Percentiles rank a stretch among this genome's conserved stretches.
phyloP scores from a whole-genome alignment of 1,140 invertebrate species.

The Macrostomum lignano region DNA sequence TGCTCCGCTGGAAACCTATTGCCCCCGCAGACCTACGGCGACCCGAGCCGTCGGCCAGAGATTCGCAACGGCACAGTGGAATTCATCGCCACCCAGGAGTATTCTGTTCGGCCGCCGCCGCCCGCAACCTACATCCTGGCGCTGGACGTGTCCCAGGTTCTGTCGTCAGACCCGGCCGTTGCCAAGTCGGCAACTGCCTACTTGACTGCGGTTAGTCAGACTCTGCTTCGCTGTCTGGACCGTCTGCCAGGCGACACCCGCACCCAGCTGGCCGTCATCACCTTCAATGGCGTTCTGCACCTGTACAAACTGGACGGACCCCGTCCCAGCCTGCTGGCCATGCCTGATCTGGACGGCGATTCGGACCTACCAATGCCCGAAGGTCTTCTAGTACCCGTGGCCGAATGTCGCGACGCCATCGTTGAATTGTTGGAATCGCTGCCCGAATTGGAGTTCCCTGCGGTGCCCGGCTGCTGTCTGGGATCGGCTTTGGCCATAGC shows the following conservation, averaged over 20 bases:
- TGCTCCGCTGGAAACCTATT: not conserved
- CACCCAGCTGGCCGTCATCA: slow-evolving; percentile 71
- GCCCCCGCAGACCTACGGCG: slow-evolving; percentile 35
- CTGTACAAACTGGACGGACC: slow-evolving; percentile 75
- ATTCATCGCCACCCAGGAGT: slow-evolving; percentile 89
- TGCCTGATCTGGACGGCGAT: too few species aligned
- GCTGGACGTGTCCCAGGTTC: slow-evolving; percentile 53
- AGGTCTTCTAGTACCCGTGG: too few species aligned
- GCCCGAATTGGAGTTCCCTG: too few species aligned
- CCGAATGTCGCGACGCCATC: too few species aligned
- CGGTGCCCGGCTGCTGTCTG: too few species aligned
- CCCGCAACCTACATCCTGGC: slow-evolving; percentile 84
- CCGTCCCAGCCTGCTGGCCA: too few species aligned
- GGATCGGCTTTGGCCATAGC: too few species aligned
- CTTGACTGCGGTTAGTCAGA: slow-evolving; percentile 50
- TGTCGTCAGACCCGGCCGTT: slow-evolving; percentile 47
- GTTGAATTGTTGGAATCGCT: too few species aligned
- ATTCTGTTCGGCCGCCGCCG: slow-evolving; percentile 84
- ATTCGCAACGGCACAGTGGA: slow-evolving; percentile 81
- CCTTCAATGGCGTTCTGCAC: slow-evolving; percentile 62
- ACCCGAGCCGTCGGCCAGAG: slow-evolving; percentile 70
- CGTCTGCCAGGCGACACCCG: slow-evolving; percentile 66
- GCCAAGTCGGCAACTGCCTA: slow-evolving; percentile 46
- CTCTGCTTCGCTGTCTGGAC: slow-evolving; percentile 47
- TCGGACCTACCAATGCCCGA: too few species aligned